phyloP scores from a whole-genome alignment of 2,113 vertebrate genomes.

The Gulo gulo region DNA sequence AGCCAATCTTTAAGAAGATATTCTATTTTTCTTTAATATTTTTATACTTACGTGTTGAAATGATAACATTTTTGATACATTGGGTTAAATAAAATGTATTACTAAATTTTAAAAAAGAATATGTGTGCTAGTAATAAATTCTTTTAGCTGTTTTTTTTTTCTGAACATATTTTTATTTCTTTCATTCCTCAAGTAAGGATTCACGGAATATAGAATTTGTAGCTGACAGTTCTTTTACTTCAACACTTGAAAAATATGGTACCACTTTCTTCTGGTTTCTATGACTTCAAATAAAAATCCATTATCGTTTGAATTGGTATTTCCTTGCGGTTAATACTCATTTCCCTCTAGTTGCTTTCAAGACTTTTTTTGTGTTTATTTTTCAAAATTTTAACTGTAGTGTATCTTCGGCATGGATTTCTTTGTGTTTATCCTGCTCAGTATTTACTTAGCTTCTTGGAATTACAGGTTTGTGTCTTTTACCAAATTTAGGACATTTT shows the following conservation, averaged over 20 bases:
- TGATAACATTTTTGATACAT: neutral
- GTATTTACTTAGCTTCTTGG: neutral
- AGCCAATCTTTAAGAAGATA: neutral
- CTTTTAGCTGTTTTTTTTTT: neutral
- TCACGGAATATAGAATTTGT: neutral
- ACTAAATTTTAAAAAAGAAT: neutral
- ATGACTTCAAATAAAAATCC: neutral
- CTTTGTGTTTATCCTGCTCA: neutral
- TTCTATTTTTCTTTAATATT: neutral
- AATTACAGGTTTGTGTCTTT: neutral
- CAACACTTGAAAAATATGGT: neutral
- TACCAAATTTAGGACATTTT: neutral
- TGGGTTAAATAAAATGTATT: neutral
- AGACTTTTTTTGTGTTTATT: neutral
- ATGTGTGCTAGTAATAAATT: neutral
- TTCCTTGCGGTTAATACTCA: neutral
- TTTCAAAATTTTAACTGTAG: neutral
- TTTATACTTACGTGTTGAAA: neutral
- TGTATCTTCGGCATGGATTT: neutral
- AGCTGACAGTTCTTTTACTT: neutral
- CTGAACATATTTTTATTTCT: neutral
- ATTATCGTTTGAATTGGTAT: neutral
- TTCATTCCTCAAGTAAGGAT: neutral
- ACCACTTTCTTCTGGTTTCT: neutral
- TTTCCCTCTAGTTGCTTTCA: neutral